Percentiles rank a stretch among this genome's conserved stretches.
These are phyloP conservation scores for Liasis olivaceus DNA, from an alignment of 2,797 vertebrate species.

Conservation along the genomic window DNA sequence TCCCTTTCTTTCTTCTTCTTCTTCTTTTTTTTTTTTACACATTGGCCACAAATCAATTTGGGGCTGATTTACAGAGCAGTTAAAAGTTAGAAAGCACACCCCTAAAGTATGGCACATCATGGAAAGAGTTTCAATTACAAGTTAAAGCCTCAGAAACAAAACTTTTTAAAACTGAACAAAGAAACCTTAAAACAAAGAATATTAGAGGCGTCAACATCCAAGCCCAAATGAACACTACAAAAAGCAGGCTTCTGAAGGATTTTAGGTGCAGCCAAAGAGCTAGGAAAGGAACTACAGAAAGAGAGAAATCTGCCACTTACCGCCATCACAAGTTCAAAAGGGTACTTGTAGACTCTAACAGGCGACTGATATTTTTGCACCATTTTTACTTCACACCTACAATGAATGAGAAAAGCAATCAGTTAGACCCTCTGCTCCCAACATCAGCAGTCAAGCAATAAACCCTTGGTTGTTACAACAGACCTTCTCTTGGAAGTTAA, in stretches of 20 bases:
- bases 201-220: neutral
- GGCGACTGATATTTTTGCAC: conserved; percentile 99
- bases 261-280: neutral
- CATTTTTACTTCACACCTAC: conserved; percentile 76
- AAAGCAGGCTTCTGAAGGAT: neutral
- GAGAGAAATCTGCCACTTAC: conserved; percentile 79
- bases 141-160: neutral
- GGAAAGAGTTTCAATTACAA: neutral
- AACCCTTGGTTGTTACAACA: neutral
- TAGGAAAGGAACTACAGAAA: neutral
- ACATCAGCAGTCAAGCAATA: neutral
- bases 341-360: conserved; percentile 94
- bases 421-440: neutral
- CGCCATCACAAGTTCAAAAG: conserved; percentile 97
- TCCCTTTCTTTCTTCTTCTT: neutral
- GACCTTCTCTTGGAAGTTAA: conserved; percentile 6
- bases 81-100: neutral
- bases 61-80: neutral
- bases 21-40: neutral
- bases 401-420: neutral
- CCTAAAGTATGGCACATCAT: too few species aligned
- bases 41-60: neutral
- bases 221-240: neutral
- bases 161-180: fast-evolving
- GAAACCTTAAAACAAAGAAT: neutral